Evolutionary conservation across 1,140 invertebrate species (phyloP).

Genomic region (Leptoteleia sp.): DNA sequence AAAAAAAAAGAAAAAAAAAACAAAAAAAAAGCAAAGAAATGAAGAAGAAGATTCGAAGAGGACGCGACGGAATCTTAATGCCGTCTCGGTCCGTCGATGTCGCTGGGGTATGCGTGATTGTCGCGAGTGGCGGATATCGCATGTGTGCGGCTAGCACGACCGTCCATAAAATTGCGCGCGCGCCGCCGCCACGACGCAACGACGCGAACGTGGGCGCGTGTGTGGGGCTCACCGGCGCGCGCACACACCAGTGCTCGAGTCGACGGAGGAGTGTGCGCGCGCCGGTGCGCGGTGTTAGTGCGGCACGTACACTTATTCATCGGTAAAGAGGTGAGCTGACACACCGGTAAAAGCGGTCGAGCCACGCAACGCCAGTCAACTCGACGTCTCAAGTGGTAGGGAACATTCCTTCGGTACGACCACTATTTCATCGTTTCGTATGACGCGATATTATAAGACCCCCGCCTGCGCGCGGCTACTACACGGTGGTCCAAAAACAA

Average conservation of each 20-base stretch:
- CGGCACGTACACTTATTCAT: constrained; percentile 40
- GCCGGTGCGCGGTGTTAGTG: not conserved
- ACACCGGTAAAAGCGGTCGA: constrained; percentile 76
- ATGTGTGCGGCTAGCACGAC: constrained; percentile 19
- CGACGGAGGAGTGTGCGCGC: no score
- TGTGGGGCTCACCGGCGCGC: constrained; percentile 8
- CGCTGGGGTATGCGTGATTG: constrained; percentile 17
- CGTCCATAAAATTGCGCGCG: constrained; percentile 51
- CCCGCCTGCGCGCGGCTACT: constrained; percentile 78
- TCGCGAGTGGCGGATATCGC: constrained; percentile 1
- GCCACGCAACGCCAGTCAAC: constrained; percentile 77
- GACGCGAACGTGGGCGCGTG: constrained; percentile 1
- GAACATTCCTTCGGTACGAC: constrained; percentile 80
- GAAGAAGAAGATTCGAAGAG: no score
- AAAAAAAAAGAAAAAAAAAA: no score
- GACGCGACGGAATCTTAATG: constrained; percentile 51
- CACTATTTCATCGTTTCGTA: constrained; percentile 82
- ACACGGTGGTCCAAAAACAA: constrained; percentile 80
- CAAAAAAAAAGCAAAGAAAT: no score
- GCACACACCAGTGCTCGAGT: no score
- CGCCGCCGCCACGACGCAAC: constrained; percentile 27
- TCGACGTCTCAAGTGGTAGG: constrained; percentile 79
- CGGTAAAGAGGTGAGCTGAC: constrained; percentile 68
- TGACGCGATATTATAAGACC: constrained; percentile 82
- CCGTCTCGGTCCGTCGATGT: constrained; percentile 23